phyloP scores from a whole-genome alignment of 1,140 invertebrate species.

The Muscidifurax raptorellus region DNA sequence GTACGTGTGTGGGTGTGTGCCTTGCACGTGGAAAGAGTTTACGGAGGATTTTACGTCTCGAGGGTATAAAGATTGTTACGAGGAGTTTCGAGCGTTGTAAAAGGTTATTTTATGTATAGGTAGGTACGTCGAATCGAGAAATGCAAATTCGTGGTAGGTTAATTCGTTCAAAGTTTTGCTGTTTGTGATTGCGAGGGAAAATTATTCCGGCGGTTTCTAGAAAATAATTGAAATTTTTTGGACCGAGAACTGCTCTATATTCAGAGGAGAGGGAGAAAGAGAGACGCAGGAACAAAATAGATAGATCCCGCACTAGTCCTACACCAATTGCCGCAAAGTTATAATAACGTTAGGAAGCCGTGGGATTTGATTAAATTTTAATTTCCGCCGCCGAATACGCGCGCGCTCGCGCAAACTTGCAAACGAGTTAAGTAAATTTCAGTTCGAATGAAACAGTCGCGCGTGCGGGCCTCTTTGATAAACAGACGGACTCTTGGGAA shows the following conservation, averaged over 20 bases:
- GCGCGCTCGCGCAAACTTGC: conserved; percentile 53
- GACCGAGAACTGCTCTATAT: neutral
- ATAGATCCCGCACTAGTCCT: conserved; percentile 37
- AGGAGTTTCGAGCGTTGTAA: neutral
- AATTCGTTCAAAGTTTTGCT: neutral
- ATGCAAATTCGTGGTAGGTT: conserved; percentile 9
- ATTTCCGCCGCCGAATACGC: conserved; percentile 56
- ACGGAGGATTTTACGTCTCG: conserved; percentile 21
- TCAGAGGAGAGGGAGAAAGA: neutral
- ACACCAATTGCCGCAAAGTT: conserved; percentile 44
- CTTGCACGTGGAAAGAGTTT: conserved; percentile 9
- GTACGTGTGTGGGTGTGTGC: too few relatives aligned
- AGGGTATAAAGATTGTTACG: conserved; percentile 2
- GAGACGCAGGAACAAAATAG: neutral
- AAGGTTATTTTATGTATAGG: neutral
- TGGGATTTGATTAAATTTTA: conserved; percentile 67
- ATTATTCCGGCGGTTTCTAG: neutral
- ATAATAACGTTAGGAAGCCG: conserved; percentile 47
- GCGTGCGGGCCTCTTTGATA: conserved; percentile 54
- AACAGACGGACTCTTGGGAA: conserved; percentile 58
- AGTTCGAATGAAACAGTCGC: conserved; percentile 54
- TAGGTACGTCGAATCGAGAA: neutral
- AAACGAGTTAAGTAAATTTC: conserved; percentile 67
- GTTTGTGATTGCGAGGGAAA: neutral
- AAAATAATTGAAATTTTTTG: conserved; percentile 30